Percentiles rank a stretch among this genome's conserved stretches.
These are phyloP conservation scores for Aurelia sp. DNA, from an alignment of 30 jellyfish, hydroid and myxozoan genomes.

Conservation along the genomic window DNA sequence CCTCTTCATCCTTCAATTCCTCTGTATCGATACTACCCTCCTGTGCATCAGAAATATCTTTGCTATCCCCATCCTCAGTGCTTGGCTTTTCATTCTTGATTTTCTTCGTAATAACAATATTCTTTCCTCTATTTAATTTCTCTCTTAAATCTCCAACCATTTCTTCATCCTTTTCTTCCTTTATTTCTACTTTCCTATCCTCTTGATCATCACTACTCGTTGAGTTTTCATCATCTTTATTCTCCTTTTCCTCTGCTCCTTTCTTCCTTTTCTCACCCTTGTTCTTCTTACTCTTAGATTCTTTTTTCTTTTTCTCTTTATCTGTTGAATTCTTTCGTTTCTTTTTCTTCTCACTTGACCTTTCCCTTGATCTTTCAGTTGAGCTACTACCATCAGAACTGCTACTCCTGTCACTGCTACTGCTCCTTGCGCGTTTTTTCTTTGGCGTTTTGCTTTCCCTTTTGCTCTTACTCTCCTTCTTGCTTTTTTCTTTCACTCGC, in stretches of 20 bases:
- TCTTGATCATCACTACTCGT: slow-evolving; percentile 14
- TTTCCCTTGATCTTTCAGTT: background rate
- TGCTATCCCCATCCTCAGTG: too few species aligned
- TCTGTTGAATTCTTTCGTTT: background rate
- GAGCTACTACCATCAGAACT: background rate
- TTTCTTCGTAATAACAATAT: slow-evolving; percentile 73
- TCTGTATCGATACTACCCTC: background rate
- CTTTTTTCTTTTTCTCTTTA: background rate
- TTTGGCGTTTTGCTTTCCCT: background rate
- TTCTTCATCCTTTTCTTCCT: slow-evolving; percentile 29
- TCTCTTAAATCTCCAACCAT: slow-evolving; percentile 78
- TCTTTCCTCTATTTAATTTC: slow-evolving; percentile 68
- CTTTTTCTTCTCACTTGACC: background rate
- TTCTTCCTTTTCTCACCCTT: background rate
- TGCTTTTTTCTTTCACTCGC: background rate
- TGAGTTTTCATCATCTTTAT: background rate
- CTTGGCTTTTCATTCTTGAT: slow-evolving; percentile 25
- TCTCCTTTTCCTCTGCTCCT: slow-evolving; percentile 2
- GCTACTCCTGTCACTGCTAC: slow-evolving; percentile 14
- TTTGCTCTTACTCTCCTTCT: slow-evolving; percentile 13
- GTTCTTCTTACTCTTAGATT: slow-evolving; percentile 9
- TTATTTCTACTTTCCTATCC: slow-evolving; percentile 70
- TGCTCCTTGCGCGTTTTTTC: background rate
- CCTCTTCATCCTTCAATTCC: slow-evolving; percentile 40
- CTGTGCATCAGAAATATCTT: background rate